These are phyloP conservation scores for Leptocoma aspasia DNA, from an alignment of 2,113 vertebrate genomes.

Conservation along the genomic window DNA sequence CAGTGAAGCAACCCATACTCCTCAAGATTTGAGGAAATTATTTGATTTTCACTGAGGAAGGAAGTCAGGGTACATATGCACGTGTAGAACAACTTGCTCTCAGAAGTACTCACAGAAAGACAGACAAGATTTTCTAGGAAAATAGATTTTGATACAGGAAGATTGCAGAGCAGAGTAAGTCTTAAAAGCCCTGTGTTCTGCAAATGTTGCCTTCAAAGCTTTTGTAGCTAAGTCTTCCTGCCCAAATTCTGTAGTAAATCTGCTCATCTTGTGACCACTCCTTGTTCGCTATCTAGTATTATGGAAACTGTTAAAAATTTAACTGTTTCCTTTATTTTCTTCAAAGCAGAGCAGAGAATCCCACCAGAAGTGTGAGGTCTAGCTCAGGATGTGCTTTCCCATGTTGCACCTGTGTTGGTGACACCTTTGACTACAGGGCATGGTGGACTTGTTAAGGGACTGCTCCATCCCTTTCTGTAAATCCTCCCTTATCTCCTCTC, in stretches of 20 bases:
- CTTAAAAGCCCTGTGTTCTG: neutral
- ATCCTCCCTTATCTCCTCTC: neutral
- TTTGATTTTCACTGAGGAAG: neutral
- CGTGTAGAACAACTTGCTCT: neutral
- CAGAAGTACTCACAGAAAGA: neutral
- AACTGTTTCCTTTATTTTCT: neutral
- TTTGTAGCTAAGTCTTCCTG: neutral
- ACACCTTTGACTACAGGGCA: rapidly evolving
- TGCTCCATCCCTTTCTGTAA: neutral
- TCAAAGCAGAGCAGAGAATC: neutral
- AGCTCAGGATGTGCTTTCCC: rapidly evolving
- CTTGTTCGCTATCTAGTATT: neutral
- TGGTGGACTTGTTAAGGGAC: rapidly evolving
- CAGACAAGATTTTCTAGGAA: neutral
- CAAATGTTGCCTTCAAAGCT: neutral
- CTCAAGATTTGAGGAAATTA: neutral
- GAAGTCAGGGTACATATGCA: neutral
- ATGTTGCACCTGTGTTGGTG: rapidly evolving
- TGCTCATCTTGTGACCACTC: neutral
- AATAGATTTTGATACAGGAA: neutral
- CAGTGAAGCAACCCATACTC: neutral
- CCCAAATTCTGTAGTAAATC: neutral
- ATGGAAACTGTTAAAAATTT: neutral
- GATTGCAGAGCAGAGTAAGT: neutral
- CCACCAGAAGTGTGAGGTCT: neutral